These are phyloP conservation scores for Chiroxiphia lanceolata DNA, from an alignment of 2,797 vertebrate genomes.

Conservation along the genomic window DNA sequence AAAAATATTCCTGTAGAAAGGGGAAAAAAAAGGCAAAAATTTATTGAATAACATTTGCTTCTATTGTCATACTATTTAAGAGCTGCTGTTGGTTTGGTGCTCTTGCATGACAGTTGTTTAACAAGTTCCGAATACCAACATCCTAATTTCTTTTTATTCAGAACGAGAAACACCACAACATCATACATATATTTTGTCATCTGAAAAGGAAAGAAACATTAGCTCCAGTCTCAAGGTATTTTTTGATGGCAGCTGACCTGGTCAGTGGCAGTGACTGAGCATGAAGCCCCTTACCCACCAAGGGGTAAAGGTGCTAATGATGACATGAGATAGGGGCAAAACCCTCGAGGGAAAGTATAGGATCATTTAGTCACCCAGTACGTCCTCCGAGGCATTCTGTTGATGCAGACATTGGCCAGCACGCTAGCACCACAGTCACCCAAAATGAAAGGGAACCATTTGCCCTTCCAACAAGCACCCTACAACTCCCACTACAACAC, in stretches of 20 bases:
- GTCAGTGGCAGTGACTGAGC: not conserved
- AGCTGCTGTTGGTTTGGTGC: not conserved
- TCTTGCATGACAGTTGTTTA: not conserved
- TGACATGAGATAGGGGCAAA: not conserved
- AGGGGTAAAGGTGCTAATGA: not conserved
- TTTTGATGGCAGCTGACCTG: not conserved
- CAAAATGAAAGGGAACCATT: not conserved
- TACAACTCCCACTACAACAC: not conserved
- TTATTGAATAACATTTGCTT: not conserved
- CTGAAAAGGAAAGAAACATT: not conserved
- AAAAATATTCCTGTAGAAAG: slow-evolving; percentile 91
- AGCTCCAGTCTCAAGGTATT: not conserved
- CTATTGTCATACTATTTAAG: not conserved
- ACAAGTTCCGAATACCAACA: not conserved
- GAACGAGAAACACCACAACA: not conserved
- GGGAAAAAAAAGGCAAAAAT: not conserved
- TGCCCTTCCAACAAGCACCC: not conserved
- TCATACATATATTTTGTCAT: not conserved
- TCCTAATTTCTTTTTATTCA: not conserved
- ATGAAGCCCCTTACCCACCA: not conserved
- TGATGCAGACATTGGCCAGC: not conserved
- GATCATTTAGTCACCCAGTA: not conserved
- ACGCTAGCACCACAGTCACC: not conserved
- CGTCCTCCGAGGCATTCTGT: not conserved
- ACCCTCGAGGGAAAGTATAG: not conserved